Base-by-base conservation (phyloP, 2,113 vertebrate species). In the Urocitellus parryii region DNA sequence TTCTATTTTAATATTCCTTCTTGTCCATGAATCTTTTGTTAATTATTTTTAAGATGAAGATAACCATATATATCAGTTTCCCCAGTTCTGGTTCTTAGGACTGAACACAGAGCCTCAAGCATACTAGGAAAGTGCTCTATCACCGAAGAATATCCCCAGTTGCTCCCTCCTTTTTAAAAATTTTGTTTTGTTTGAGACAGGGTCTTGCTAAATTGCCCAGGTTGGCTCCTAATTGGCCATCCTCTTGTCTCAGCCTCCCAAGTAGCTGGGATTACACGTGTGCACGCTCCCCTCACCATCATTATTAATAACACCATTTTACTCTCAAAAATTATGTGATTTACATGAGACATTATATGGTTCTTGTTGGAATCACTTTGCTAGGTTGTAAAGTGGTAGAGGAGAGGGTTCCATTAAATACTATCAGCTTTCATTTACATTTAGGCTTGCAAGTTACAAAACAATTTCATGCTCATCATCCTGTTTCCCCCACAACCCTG, bases 291-390 rank as follows among this genome's bases (percentile, higher is more conserved):
- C n/a, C 1, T 27, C 8, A 45, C 45, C 16, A 1, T 80, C n/a
- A 20, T 94, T 77, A 92, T 92, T 81, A 86, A 58, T 77, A 82
- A 80, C 14, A 87, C 3, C 67, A 72, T 70, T 90, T 56, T 37
- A 45, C 13, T 77, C 39, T 51, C 0, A 77, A 51, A 77, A 78
- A 42, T 53, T 1, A 56, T 34, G 63, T 91, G 63, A 14, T 70
- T 92, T 81, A 11, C 74, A 18, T 8, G 72, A 34, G 37, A 79
- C 65, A 78, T 87, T 74, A 76, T 45, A 32, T 10, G 39, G 42
- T n/a, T 14, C 8, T 9, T 79, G 1, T 42, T 78, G 70, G 94
- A 63, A 78, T 83, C n/a, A 5, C 25, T 48, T 25, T 51, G 51
- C 48, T 74, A 70, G 24, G 70, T 1, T 74, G 32, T 68, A 56